A percentile compares a stretch with the other conserved stretches of the same genome.
These are phyloP conservation scores for Eudyptes chrysolophus DNA, from an alignment of 2,113 vertebrate species.

Conservation along the genomic window DNA sequence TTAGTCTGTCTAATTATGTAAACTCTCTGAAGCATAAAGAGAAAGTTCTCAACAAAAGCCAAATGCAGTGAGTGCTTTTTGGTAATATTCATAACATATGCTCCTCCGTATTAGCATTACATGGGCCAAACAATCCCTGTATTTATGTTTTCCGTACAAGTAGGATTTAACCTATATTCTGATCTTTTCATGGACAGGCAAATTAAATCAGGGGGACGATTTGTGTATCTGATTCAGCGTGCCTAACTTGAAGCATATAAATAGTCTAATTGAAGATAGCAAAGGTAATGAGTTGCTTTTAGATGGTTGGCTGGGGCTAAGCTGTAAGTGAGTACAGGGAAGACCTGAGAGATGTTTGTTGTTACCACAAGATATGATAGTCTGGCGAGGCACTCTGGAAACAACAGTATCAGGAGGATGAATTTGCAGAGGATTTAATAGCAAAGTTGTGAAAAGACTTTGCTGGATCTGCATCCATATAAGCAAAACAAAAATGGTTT, in stretches of 20 bases:
- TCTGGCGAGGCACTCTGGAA: not conserved
- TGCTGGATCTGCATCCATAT: not conserved
- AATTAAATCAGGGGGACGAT: not conserved
- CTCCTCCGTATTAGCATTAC: not conserved
- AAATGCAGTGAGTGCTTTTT: not conserved
- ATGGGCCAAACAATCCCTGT: not conserved
- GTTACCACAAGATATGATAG: not conserved
- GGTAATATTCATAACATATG: not conserved
- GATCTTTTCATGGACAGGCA: not conserved
- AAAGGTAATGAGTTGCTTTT: not conserved
- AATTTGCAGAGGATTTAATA: not conserved
- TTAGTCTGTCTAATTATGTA: constrained; percentile 33
- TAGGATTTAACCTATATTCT: not conserved
- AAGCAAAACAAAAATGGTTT: not conserved
- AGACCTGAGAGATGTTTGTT: not conserved
- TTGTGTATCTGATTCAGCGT: not conserved
- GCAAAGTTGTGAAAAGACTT: not conserved
- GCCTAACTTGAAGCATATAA: not conserved
- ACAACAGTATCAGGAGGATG: not conserved
- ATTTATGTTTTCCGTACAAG: not conserved
- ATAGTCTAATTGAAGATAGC: not conserved
- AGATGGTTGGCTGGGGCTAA: not conserved
- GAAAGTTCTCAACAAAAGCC: constrained; percentile 33
- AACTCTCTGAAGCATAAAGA: constrained; percentile 34
- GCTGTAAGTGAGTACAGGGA: not conserved